phyloP scores from a whole-genome alignment of 2,113 vertebrate genomes.

The Pseudopipra pipra region DNA sequence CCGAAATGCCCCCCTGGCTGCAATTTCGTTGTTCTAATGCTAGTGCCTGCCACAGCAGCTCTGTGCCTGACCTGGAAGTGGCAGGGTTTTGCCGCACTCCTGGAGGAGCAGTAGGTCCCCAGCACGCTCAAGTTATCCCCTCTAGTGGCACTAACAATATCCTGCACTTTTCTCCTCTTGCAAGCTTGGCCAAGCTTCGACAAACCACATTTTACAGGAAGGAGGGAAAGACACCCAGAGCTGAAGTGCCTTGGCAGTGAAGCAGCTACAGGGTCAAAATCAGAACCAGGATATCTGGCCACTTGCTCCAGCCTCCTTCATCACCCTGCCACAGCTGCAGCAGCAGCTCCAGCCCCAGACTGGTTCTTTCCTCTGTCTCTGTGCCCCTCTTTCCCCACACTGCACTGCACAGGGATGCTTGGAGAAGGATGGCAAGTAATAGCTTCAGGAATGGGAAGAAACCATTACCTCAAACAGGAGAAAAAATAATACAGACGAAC shows the following conservation, averaged over 20 bases:
- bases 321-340: neutral
- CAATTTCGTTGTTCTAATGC: neutral
- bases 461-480: neutral
- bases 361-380: neutral
- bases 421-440: neutral
- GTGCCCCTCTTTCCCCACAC: neutral
- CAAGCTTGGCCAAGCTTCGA: accelerated
- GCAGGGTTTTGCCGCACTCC: neutral
- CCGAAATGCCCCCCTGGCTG: neutral
- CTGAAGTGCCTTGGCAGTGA: neutral
- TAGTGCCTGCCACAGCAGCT: neutral
- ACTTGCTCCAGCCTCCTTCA: neutral
- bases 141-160: neutral
- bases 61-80: neutral
- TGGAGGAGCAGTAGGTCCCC: neutral
- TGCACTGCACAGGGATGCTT: neutral
- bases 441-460: neutral
- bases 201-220: neutral
- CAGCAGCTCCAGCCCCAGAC: neutral
- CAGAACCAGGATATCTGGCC: neutral
- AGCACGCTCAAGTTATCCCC: neutral
- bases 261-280: neutral
- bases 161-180: neutral
- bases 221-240: neutral
- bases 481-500: neutral